Percentiles rank a stretch among this genome's conserved stretches.
These are phyloP conservation scores for Apis florea DNA, from an alignment of 1,140 invertebrate genomes.

Conservation along the genomic window DNA sequence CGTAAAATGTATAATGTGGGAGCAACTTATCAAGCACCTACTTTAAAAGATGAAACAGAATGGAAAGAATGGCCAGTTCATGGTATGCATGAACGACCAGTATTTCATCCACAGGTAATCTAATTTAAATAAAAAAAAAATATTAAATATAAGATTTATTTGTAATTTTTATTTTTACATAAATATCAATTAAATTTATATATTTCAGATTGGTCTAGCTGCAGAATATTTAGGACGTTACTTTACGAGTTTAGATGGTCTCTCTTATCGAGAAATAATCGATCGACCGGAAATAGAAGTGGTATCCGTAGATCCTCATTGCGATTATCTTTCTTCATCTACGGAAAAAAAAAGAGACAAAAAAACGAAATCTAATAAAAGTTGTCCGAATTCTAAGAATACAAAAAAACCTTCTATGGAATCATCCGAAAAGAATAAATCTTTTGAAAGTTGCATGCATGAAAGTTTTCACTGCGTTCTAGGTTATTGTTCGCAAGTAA, in stretches of 20 bases:
- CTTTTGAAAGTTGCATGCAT: conserved; percentile 68
- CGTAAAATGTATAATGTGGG: conserved; percentile 73
- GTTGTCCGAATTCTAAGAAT: background rate
- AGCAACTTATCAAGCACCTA: conserved; percentile 72
- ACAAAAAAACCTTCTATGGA: background rate
- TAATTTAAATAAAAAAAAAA: background rate
- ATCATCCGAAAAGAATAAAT: background rate
- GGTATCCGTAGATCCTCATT: conserved; percentile 58
- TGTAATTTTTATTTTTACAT: background rate
- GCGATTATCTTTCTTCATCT: conserved; percentile 25
- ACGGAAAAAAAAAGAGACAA: conserved; percentile 14
- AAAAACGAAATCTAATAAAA: background rate
- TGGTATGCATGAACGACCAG: conserved; percentile 76
- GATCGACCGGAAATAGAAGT: conserved; percentile 61
- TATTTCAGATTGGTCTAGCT: conserved; percentile 67
- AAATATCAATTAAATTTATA: no score
- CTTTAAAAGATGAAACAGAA: conserved; percentile 59
- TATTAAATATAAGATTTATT: background rate
- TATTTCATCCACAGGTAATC: conserved; percentile 72
- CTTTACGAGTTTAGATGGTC: conserved; percentile 65
- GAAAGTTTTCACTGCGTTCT: conserved; percentile 69
- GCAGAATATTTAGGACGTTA: conserved; percentile 65
- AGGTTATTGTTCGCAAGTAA: conserved; percentile 65
- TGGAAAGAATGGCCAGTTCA: conserved; percentile 74
- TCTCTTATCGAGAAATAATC: conserved; percentile 62